Percentiles rank a stretch among this genome's conserved stretches.
phyloP scores from a whole-genome alignment of 2,888 invertebrate species.

The Lordiphosa fenestrarum region DNA sequence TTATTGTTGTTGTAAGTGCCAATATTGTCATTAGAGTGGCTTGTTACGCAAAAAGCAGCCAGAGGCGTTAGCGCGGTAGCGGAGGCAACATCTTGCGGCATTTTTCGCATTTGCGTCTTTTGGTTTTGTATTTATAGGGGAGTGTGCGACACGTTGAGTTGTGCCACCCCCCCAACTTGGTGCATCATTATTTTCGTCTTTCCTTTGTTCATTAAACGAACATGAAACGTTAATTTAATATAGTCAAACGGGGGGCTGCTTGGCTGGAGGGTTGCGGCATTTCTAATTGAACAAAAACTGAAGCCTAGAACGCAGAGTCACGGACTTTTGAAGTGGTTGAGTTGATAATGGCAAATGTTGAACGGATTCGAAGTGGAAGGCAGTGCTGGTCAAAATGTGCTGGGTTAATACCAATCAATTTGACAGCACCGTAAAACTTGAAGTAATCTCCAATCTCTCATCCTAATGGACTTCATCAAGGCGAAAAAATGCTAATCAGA shows the following conservation, averaged over 20 bases:
- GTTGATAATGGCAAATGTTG: too few species aligned
- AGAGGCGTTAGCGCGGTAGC: conserved; percentile 24
- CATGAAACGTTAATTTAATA: conserved; percentile 76
- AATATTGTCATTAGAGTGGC: conserved; percentile 76
- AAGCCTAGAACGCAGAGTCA: conserved; percentile 1
- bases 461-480: too few species aligned
- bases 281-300: conserved; percentile 37
- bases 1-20: conserved; percentile 74
- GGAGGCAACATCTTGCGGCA: conserved; percentile 70
- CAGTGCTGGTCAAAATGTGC: too few species aligned
- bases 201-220: conserved; percentile 74
- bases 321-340: conserved; percentile 1
- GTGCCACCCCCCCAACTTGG: conserved; percentile 17
- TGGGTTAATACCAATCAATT: too few species aligned
- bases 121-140: conserved; percentile 61
- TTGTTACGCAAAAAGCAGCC: conserved; percentile 70
- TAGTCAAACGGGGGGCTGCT: conserved; percentile 56
- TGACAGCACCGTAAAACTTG: too few species aligned
- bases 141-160: conserved; percentile 63
- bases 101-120: conserved; percentile 61
- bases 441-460: too few species aligned
- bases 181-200: conserved; percentile 74
- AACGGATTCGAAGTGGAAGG: too few species aligned
- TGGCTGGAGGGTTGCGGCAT: conserved; percentile 25
- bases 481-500: too few species aligned